Evolutionary conservation across 2,113 vertebrate genomes (phyloP).

Genomic region (Rhea americana): DNA sequence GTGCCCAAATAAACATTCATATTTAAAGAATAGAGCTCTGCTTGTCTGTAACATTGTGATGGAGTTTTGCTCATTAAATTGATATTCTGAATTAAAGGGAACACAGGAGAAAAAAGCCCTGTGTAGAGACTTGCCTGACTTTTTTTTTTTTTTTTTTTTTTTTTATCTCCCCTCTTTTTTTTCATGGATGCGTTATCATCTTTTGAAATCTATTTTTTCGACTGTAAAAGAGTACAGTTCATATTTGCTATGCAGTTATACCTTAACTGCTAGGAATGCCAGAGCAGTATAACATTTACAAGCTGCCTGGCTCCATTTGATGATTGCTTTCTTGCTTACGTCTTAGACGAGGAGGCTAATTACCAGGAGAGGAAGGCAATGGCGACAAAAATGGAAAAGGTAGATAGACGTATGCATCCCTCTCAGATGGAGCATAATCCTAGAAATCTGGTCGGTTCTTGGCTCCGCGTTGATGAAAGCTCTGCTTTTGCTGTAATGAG

Average conservation of each 20-base stretch:
- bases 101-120: not conserved
- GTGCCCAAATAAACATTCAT: not conserved
- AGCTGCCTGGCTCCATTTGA: not conserved
- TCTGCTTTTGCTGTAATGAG: not conserved
- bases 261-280: slow-evolving; percentile 14
- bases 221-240: not conserved
- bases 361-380: not conserved
- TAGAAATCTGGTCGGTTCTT: not conserved
- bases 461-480: not conserved
- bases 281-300: not conserved
- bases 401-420: not conserved
- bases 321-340: not conserved
- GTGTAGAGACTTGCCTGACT: not conserved
- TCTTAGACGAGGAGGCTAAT: not conserved
- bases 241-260: slow-evolving; percentile 56
- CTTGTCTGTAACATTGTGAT: not conserved
- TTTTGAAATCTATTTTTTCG: not conserved
- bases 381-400: not conserved
- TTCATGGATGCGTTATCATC: slow-evolving; percentile 25
- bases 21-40: not conserved
- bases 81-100: not conserved
- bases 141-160: not conserved
- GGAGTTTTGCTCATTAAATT: not conserved
- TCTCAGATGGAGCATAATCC: not conserved
- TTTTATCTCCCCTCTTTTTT: not conserved